Conservation (phyloP, 2,797 vertebrate species). For the Pangasius larnaudii region DNA sequence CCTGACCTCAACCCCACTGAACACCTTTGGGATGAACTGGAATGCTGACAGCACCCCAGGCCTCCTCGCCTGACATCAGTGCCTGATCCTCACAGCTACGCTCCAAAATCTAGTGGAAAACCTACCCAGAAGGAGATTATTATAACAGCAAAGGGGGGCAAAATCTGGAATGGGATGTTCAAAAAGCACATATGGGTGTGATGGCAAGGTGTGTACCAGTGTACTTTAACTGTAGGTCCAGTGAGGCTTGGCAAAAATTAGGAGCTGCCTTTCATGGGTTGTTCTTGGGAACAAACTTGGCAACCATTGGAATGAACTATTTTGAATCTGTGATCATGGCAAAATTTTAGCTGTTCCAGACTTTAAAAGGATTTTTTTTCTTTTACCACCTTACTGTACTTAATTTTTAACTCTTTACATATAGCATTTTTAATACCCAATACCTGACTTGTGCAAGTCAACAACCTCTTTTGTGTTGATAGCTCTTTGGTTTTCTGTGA, state of each 20-base stretch:
- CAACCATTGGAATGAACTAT: background rate
- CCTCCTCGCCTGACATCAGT: background rate
- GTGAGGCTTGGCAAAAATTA: background rate
- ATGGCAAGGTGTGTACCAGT: background rate
- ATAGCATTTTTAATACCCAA: background rate
- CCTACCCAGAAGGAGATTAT: background rate
- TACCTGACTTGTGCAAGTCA: background rate
- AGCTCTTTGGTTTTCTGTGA: background rate
- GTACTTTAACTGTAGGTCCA: background rate
- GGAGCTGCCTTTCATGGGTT: background rate
- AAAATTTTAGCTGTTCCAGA: background rate
- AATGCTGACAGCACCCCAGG: background rate
- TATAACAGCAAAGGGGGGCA: background rate
- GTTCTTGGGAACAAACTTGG: background rate
- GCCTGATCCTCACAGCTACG: background rate
- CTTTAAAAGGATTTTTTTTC: background rate
- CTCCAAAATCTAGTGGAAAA: background rate
- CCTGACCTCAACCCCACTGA: background rate
- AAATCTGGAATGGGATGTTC: background rate
- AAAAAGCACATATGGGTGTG: background rate
- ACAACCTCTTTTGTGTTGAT: background rate
- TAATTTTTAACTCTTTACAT: background rate
- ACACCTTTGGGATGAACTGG: background rate
- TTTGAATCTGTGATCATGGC: background rate
- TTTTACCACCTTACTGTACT: background rate